Evolutionary conservation across 1,140 invertebrate species (phyloP).

Genomic region (Tribolium madens): DNA sequence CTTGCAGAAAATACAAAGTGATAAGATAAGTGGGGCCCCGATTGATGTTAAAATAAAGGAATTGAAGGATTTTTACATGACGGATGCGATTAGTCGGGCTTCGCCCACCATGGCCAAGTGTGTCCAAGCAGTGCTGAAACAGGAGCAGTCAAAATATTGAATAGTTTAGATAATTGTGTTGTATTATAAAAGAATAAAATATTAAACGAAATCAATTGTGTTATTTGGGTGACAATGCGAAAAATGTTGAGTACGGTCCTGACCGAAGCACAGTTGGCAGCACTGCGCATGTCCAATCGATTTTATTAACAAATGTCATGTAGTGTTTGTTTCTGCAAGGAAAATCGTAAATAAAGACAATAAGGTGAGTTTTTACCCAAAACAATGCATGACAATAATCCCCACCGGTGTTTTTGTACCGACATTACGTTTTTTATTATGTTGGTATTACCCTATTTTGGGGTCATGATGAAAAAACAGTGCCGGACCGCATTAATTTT

Average conservation of each 20-base stretch:
- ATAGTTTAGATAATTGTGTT: conserved; percentile 35
- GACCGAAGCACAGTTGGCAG: neutral
- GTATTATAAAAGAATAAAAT: conserved; percentile 21
- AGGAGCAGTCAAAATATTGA: conserved; percentile 72
- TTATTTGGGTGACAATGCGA: neutral
- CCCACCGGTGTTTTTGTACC: neutral
- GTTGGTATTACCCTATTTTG: conserved; percentile 11
- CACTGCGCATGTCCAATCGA: conserved; percentile 48
- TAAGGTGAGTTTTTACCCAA: conserved; percentile 42
- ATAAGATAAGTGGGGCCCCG: conserved; percentile 66
- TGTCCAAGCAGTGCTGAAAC: conserved; percentile 89
- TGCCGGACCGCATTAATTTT: conserved; percentile 27
- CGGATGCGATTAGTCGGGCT: conserved; percentile 94
- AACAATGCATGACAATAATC: neutral
- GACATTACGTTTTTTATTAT: neutral
- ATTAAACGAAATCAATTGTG: neutral
- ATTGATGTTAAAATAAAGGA: conserved; percentile 84
- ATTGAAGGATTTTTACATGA: conserved; percentile 98
- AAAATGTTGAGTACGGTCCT: conserved; percentile 48
- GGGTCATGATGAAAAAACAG: conserved; percentile 7
- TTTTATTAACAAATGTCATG: conserved; percentile 54
- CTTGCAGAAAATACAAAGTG: conserved; percentile 48
- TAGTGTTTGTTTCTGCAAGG: conserved; percentile 42
- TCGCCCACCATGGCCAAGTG: conserved; percentile 99
- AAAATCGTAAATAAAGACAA: conserved; percentile 48